These are phyloP conservation scores for Paramormyrops hopkinsi DNA, from an alignment of 2,797 vertebrate genomes.

Conservation along the genomic window DNA sequence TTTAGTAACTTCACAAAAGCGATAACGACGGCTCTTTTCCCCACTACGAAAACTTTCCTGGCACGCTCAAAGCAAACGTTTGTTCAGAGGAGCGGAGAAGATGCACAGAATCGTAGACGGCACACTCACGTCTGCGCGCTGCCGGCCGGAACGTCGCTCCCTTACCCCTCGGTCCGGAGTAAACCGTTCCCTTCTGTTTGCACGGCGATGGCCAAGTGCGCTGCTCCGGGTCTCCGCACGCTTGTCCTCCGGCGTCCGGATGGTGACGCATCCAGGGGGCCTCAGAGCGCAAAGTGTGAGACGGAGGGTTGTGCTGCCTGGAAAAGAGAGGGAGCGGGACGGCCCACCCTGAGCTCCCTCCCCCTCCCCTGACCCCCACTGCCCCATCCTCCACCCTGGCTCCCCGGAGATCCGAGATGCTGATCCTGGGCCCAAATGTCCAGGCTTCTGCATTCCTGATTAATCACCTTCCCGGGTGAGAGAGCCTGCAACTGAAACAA, in stretches of 20 bases:
- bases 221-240: not conserved
- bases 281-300: not conserved
- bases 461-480: not conserved
- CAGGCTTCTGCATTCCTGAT: not conserved
- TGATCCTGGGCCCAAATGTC: not conserved
- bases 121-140: not conserved
- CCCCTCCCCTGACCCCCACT: not conserved
- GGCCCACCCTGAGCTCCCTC: not conserved
- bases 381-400: not conserved
- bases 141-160: not conserved
- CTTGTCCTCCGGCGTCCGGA: not conserved
- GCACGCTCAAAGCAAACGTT: not conserved
- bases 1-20: not conserved
- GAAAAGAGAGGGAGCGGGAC: not conserved
- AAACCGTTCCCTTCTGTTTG: not conserved
- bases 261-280: not conserved
- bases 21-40: not conserved
- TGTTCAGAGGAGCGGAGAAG: not conserved
- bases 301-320: not conserved
- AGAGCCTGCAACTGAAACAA: not conserved
- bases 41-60: not conserved
- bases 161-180: not conserved
- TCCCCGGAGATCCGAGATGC: not conserved
- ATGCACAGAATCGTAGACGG: not conserved
- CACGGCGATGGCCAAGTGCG: not conserved